Evolutionary conservation across 2,113 vertebrate species (phyloP).

Genomic region (Nycticorax nycticorax): DNA sequence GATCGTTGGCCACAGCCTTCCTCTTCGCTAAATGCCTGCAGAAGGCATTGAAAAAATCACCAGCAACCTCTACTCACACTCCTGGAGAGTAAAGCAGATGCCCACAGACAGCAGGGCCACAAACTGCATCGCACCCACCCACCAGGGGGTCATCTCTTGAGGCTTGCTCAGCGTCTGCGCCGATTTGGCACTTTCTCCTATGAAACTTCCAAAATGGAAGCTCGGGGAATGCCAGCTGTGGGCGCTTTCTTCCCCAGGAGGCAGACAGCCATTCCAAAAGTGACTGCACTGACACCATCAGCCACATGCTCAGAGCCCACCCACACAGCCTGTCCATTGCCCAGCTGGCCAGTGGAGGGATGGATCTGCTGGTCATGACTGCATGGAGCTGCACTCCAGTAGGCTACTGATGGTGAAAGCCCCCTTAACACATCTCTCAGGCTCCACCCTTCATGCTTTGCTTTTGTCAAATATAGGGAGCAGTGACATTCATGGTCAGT

Average conservation of each 20-base stretch:
- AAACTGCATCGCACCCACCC: rapidly evolving
- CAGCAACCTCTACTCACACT: rapidly evolving
- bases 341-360: neutral
- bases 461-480: neutral
- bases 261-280: too few relatives aligned
- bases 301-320: too few relatives aligned
- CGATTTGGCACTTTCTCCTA: too few relatives aligned
- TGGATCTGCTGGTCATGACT: neutral
- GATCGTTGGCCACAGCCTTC: neutral
- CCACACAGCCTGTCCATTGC: too few relatives aligned
- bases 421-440: neutral
- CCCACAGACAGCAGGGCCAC: neutral
- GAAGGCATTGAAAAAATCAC: neutral
- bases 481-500: neutral
- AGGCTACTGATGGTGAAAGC: neutral
- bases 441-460: neutral
- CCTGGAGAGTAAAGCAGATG: neutral
- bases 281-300: too few relatives aligned
- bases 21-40: neutral
- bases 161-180: neutral
- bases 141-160: too few relatives aligned
- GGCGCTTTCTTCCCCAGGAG: too few relatives aligned
- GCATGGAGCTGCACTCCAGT: neutral
- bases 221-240: too few relatives aligned
- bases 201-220: too few relatives aligned